Evolutionary conservation across 2,888 invertebrate genomes (phyloP).

Genomic region (Euplexia lucipara): DNA sequence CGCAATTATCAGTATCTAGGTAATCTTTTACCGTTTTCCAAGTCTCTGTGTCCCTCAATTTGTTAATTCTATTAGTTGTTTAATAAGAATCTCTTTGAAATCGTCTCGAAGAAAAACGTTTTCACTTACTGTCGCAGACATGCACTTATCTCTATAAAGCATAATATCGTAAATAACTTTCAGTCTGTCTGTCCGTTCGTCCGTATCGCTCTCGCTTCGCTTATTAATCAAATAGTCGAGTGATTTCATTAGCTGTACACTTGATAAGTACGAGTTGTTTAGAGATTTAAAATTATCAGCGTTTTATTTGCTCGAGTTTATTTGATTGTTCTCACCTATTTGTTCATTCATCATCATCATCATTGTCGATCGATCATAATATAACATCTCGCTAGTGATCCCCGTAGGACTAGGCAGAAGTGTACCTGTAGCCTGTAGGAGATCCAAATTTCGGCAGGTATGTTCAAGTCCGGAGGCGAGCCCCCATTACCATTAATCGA

Average conservation of each 20-base stretch:
- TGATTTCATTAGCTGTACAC: constrained; percentile 51
- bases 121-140: constrained; percentile 39
- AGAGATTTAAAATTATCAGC: constrained; percentile 36
- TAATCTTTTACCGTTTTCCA: background rate
- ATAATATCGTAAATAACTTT: constrained; percentile 73
- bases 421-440: too few relatives aligned
- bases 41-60: background rate
- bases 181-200: constrained; percentile 63
- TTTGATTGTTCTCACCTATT: background rate
- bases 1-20: background rate
- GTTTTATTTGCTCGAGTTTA: constrained; percentile 9
- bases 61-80: background rate
- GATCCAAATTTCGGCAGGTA: too few relatives aligned
- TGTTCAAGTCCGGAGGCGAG: too few relatives aligned
- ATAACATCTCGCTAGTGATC: too few relatives aligned
- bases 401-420: too few relatives aligned
- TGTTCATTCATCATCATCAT: background rate
- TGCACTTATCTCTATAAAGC: constrained; percentile 42
- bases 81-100: constrained; percentile 1
- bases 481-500: too few relatives aligned
- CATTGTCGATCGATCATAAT: too few relatives aligned
- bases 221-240: constrained; percentile 44
- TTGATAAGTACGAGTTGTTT: constrained; percentile 40
- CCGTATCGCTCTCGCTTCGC: constrained; percentile 66
- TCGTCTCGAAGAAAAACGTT: constrained; percentile 22